Evolutionary conservation across 2,797 vertebrate species (phyloP), one percentile per base, ranked within the genome.

Genomic region (Bovichtus variegatus): DNA sequence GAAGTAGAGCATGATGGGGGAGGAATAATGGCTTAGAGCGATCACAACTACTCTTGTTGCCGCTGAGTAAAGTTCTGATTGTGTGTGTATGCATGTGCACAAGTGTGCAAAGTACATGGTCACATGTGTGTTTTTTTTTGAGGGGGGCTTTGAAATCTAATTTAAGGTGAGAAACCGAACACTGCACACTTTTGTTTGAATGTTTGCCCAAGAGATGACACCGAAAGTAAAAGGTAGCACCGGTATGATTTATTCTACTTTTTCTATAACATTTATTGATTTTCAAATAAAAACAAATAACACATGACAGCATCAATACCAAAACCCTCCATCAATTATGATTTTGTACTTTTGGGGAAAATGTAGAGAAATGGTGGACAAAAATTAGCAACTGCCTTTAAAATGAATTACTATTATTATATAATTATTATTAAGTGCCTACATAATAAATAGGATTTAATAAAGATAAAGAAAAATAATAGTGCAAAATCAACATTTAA

Each of bases 31-130:
- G 58, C 57, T 63, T 18, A 18, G 2, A 49, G 21, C 5, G 13
- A 61, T 63, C 60, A 83, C 19, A 73, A 44, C 29, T 63, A 41
- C 51, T 71, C 29, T 44, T 66, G 44, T 44, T 55, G 55, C 50
- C 44, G 8, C 19, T 40, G n/a, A 44, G 50, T 50, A 2, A 76
- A 71, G 46, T 43, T 72, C 27, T 71, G 38, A 55, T 21, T 60
- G 36, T 65, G 46, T 41, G 13, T 62, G n/a, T 19, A 9, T 38
- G 21, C 23, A 16, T 51, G 10, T 11, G 21, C 8, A 36, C 40
- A 15, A 43, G 38, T 38, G 23, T 64, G 29, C 19, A n/a, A 62
- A 47, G 54, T 73, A 25, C 19, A 19, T 23, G 36, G 11, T 15
- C 2, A 31, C 8, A 31, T 34, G 31, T 7, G 5, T 15, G 13